Evolutionary conservation across 2,113 vertebrate species (phyloP).

Genomic region (Glaucomys volans): DNA sequence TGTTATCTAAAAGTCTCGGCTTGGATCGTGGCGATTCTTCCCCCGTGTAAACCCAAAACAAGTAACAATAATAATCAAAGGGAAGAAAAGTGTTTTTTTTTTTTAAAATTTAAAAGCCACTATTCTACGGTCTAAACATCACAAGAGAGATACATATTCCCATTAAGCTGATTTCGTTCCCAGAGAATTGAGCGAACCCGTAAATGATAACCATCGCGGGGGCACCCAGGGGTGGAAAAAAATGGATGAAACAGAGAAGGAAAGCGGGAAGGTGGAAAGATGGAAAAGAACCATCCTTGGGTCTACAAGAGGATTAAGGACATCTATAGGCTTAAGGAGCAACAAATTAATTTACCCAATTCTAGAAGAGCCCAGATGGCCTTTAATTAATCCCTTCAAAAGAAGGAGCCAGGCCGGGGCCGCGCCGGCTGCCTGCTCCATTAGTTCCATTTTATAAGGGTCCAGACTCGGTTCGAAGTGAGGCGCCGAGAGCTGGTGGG

Average conservation of each 20-base stretch:
- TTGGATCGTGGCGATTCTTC: background rate
- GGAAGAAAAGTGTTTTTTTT: background rate
- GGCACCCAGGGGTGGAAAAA: background rate
- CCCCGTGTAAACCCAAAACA: background rate
- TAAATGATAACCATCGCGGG: background rate
- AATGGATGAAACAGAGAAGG: conserved; percentile 14
- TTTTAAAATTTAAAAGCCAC: background rate
- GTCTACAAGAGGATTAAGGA: conserved; percentile 59
- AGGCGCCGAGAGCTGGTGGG: background rate
- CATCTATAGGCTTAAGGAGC: conserved; percentile 69
- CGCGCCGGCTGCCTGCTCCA: conserved; percentile 60
- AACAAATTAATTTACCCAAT: conserved; percentile 75
- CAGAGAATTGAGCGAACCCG: background rate
- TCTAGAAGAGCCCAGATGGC: conserved; percentile 78
- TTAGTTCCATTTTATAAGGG: conserved; percentile 54
- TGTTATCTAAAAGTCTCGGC: background rate
- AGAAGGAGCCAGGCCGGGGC: conserved; percentile 44
- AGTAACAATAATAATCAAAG: background rate
- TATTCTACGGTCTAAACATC: background rate
- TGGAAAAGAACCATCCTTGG: background rate
- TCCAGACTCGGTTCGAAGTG: conserved; percentile 35
- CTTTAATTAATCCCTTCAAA: conserved; percentile 78
- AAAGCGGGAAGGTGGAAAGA: background rate
- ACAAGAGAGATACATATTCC: background rate
- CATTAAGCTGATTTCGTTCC: background rate